Percentiles rank a stretch among this genome's conserved stretches.
Conservation (phyloP, 2,113 vertebrate genomes). For the Chascanopsetta lugubris region DNA sequence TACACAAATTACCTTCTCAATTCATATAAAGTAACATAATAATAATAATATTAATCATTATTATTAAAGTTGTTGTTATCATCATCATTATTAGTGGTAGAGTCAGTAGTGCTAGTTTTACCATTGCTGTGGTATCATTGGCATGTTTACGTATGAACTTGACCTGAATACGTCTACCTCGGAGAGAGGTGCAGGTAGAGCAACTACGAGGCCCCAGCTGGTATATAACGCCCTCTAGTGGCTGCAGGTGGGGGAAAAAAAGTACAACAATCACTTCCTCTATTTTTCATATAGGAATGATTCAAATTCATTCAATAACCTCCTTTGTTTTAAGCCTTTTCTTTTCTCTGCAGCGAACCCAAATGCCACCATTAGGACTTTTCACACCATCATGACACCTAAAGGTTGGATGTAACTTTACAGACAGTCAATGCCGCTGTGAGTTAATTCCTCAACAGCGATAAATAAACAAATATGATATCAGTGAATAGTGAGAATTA, state of each 20-base stretch:
- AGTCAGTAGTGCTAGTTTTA: not conserved
- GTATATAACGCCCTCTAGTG: constrained; percentile 51
- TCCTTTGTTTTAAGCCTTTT: not conserved
- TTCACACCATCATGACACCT: not conserved
- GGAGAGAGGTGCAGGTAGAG: not conserved
- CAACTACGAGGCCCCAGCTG: not conserved
- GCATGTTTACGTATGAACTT: not conserved
- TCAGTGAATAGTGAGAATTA: not conserved
- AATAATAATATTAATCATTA: not conserved
- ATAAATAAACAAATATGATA: not conserved
- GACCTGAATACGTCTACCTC: not conserved
- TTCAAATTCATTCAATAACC: not conserved
- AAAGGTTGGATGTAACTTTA: constrained; percentile 7
- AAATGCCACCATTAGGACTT: not conserved
- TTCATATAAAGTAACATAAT: not conserved
- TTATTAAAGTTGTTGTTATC: no score
- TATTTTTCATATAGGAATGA: not conserved
- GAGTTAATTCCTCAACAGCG: not conserved
- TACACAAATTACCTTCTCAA: no score
- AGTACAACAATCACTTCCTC: not conserved
- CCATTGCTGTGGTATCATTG: not conserved
- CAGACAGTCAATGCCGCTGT: not conserved
- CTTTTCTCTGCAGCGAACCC: not conserved
- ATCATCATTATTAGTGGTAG: no score
- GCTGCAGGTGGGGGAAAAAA: constrained; percentile 5